These are phyloP conservation scores for Oenanthe oenanthe DNA, from an alignment of 2,113 vertebrate species.

Conservation along the genomic window DNA sequence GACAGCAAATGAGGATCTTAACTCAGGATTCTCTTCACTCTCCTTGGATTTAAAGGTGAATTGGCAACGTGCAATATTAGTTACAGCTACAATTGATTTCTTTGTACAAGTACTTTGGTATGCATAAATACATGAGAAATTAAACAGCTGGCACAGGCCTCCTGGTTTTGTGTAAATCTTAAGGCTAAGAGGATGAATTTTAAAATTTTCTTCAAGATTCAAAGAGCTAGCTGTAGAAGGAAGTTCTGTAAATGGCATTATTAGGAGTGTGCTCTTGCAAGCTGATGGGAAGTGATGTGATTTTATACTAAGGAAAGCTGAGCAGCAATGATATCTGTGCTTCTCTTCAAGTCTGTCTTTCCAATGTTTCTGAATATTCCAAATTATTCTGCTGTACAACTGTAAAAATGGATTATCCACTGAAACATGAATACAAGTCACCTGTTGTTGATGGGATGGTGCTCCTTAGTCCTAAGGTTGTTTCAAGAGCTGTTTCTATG, in stretches of 20 bases:
- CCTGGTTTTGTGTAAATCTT: not conserved
- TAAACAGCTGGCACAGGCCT: not conserved
- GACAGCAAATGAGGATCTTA: not conserved
- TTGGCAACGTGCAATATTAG: not conserved
- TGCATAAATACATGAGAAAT: conserved; percentile 41
- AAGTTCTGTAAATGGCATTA: not conserved
- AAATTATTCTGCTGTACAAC: not conserved
- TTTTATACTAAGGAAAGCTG: not conserved
- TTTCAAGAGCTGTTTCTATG: not conserved
- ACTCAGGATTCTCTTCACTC: not conserved
- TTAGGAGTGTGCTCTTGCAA: not conserved
- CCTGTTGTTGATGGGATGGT: not conserved
- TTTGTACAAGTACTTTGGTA: not conserved
- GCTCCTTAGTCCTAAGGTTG: not conserved
- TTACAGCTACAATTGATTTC: conserved; percentile 11
- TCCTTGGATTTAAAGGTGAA: not conserved
- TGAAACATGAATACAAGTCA: not conserved
- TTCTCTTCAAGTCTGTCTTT: not conserved
- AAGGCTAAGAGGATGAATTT: not conserved
- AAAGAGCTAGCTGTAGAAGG: not conserved
- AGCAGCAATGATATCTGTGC: not conserved
- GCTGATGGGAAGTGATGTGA: not conserved
- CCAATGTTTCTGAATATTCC: not conserved
- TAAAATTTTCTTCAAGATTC: not conserved
- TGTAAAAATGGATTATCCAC: not conserved